Percentiles rank a stretch among this genome's conserved stretches.
These are phyloP conservation scores for Vimba vimba DNA, from an alignment of 2,113 vertebrate species.

Conservation along the genomic window DNA sequence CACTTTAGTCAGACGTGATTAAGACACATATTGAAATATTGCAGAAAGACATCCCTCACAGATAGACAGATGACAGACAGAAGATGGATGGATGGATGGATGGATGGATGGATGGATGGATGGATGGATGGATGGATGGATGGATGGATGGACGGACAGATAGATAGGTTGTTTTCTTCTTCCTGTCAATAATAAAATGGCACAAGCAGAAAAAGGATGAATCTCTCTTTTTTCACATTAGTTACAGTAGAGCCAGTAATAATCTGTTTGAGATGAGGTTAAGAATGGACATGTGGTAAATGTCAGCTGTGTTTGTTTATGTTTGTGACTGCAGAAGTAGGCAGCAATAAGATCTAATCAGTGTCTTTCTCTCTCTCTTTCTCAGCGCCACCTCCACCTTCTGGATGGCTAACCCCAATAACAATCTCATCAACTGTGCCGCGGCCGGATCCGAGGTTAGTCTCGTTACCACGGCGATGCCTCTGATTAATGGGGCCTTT, in stretches of 20 bases:
- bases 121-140: fast-evolving
- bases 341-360: conserved; percentile 40
- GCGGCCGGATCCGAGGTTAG: conserved; percentile 96
- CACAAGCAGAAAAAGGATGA: not conserved
- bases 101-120: not conserved
- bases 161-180: not conserved
- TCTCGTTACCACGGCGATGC: conserved; percentile 59
- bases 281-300: conserved; percentile 33
- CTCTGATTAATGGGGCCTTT: conserved; percentile 63
- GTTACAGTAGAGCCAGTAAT: not conserved
- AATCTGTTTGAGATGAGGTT: conserved; percentile 4
- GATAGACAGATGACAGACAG: not conserved
- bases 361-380: conserved; percentile 44
- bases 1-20: not conserved
- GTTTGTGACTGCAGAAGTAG: not conserved
- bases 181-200: not conserved
- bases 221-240: not conserved
- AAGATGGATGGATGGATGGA: no score
- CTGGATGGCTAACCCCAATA: conserved; percentile 99
- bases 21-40: not conserved
- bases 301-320: conserved; percentile 30
- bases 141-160: not conserved
- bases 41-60: not conserved
- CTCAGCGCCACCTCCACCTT: conserved; percentile 93
- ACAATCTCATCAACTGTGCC: conserved; percentile 93